Evolutionary conservation across 2,113 vertebrate genomes (phyloP).

Genomic region (Aptenodytes forsteri): DNA sequence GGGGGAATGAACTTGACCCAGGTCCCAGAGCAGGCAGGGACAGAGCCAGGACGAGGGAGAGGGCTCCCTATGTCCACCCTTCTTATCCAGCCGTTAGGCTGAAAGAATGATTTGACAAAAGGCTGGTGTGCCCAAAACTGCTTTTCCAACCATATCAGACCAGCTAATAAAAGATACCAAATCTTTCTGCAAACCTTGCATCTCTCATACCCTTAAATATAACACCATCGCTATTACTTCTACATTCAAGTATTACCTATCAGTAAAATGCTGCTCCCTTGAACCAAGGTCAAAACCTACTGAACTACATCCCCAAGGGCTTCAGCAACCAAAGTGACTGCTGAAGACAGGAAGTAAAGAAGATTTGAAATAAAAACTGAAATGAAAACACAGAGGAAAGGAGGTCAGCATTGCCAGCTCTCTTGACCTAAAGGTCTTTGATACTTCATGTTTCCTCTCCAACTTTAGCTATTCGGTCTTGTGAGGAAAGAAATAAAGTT

Average conservation of each 20-base stretch:
- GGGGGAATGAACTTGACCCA: background rate
- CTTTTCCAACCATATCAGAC: background rate
- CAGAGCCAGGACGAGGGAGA: background rate
- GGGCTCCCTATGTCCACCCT: background rate
- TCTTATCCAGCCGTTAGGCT: background rate
- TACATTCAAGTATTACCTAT: background rate
- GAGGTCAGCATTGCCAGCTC: background rate
- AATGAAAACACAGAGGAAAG: background rate
- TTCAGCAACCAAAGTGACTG: background rate
- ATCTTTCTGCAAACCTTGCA: background rate
- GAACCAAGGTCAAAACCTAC: background rate
- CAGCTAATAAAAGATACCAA: background rate
- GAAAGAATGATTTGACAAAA: background rate
- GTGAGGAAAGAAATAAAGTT: background rate
- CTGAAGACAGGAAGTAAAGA: background rate
- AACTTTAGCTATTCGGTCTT: background rate
- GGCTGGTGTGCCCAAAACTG: background rate
- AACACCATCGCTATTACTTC: accelerated
- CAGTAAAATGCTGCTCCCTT: background rate
- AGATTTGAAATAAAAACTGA: background rate
- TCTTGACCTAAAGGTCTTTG: background rate
- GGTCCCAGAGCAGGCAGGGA: background rate
- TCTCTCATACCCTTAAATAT: background rate
- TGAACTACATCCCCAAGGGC: background rate
- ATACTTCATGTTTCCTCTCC: background rate